A percentile compares a stretch with the other conserved stretches of the same genome.
Evolutionary conservation across 2,113 vertebrate genomes (phyloP).

Genomic region (Dasyurus viverrinus): DNA sequence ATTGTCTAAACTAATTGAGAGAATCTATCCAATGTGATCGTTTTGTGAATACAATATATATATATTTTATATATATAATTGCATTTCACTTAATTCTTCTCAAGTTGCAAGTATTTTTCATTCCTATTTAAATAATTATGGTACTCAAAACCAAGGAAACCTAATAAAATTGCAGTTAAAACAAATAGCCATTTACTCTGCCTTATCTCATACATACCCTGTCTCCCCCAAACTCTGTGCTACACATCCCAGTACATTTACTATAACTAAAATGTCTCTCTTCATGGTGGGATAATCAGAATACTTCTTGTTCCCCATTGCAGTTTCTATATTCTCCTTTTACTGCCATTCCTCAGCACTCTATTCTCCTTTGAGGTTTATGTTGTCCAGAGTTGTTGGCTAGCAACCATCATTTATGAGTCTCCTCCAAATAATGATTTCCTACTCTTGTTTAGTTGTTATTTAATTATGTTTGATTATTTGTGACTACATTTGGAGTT

Average conservation of each 20-base stretch:
- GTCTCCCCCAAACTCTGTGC: neutral
- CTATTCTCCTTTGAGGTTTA: neutral
- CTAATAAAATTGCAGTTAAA: conserved; percentile 45
- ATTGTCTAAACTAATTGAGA: neutral
- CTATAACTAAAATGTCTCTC: neutral
- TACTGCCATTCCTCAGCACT: neutral
- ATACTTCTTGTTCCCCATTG: neutral
- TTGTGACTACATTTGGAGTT: too few relatives aligned
- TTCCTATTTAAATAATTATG: conserved; percentile 13
- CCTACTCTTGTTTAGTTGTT: too few relatives aligned
- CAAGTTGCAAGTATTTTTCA: conserved; percentile 33
- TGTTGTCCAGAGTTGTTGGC: neutral
- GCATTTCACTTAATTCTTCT: conserved; percentile 39
- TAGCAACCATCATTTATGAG: neutral
- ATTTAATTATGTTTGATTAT: too few relatives aligned
- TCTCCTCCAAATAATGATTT: neutral
- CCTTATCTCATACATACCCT: conserved; percentile 13
- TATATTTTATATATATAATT: conserved; percentile 18
- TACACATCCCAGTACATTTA: neutral
- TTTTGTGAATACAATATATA: neutral
- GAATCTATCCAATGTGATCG: neutral
- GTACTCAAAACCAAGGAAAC: conserved; percentile 34
- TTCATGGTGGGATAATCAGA: neutral
- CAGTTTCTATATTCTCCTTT: neutral
- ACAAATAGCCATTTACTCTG: neutral